Base-by-base conservation (phyloP, 2,888 invertebrate genomes). In the Drosophila stalkeri region DNA sequence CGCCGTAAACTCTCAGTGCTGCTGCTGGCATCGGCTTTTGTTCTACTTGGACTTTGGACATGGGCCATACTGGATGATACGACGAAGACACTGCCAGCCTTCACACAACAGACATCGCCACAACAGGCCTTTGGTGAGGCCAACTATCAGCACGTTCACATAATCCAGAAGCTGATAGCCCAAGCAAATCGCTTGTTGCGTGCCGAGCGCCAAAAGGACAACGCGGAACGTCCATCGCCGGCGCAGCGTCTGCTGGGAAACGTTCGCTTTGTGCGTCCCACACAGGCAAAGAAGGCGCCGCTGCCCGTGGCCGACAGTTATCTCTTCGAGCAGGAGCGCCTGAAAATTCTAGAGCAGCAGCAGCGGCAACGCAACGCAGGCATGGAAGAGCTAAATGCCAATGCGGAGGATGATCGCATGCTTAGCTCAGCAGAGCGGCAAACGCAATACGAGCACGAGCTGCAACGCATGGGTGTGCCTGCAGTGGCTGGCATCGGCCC, bases 401-500 rank as follows among this genome's bases (percentile, higher is more conserved):
- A 78, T 80, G 86, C 83, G 5, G 91, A 92, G 71, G 90, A 93
- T 31, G 92, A 92, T 61, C 91, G 91, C 43, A 87, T 92, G 81
- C 80, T 92, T 59, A 90, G 90, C 31, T 92, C 92, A 0, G 92
- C 92, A 3, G 93, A 93, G 72, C 90, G 92, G 2, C 92, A 92
- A 54, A 83, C 91, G 0, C 92, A 92, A 63, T 93, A 93, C 72
- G 93, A 92, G 75, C 92, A 91, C 77, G 92, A 93, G 39, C 72
- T 93, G 57, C 92, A 93, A 20, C 90, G 92, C 56, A 93, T 93
- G 92, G 93, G 93, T 5, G 90, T 93, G 8, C 93, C 93, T 5
- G 82, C 89, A 23, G 90, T 93, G 54, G 89, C 93, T 7, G 93
- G 92, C 43, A 91, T 93, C 27, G 93, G 93, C 0, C 92, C 93